Evolutionary conservation across 2,888 invertebrate genomes (phyloP).

Genomic region (Hofmannophila pseudospretella): DNA sequence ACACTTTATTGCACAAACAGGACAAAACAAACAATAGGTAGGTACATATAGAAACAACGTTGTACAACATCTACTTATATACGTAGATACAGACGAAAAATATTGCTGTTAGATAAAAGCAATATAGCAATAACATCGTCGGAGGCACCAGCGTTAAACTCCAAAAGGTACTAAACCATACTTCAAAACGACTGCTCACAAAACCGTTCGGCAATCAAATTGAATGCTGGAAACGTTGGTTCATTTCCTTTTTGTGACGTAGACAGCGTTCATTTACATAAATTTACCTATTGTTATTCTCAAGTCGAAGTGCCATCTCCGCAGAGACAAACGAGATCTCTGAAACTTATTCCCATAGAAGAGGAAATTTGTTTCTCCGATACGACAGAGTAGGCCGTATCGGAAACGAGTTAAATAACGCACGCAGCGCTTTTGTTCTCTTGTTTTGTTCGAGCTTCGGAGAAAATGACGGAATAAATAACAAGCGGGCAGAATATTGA

Average conservation of each 20-base stretch:
- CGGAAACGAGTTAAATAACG: constrained; percentile 75
- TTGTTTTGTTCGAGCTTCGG: constrained; percentile 42
- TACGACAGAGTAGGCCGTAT: constrained; percentile 66
- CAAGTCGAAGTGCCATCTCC: constrained; percentile 46
- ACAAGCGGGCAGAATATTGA: constrained; percentile 65
- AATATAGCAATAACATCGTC: not conserved
- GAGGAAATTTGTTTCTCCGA: constrained; percentile 67
- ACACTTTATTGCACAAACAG: too few species aligned
- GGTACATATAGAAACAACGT: too few species aligned
- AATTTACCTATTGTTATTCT: constrained; percentile 74
- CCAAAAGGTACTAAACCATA: constrained; percentile 35
- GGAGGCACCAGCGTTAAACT: constrained; percentile 2
- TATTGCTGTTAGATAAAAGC: not conserved
- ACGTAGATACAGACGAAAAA: too few species aligned
- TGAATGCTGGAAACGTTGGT: constrained; percentile 47
- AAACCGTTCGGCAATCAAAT: constrained; percentile 53
- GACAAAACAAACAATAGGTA: too few species aligned
- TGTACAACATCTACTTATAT: too few species aligned
- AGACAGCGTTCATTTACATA: constrained; percentile 69
- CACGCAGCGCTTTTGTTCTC: constrained; percentile 65
- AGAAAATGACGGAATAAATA: constrained; percentile 54
- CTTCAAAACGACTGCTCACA: constrained; percentile 46
- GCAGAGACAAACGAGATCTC: constrained; percentile 44
- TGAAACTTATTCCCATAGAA: constrained; percentile 38
- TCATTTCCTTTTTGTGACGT: constrained; percentile 73